Evolutionary conservation across 2,113 vertebrate species (phyloP).

Genomic region (Egretta garzetta): DNA sequence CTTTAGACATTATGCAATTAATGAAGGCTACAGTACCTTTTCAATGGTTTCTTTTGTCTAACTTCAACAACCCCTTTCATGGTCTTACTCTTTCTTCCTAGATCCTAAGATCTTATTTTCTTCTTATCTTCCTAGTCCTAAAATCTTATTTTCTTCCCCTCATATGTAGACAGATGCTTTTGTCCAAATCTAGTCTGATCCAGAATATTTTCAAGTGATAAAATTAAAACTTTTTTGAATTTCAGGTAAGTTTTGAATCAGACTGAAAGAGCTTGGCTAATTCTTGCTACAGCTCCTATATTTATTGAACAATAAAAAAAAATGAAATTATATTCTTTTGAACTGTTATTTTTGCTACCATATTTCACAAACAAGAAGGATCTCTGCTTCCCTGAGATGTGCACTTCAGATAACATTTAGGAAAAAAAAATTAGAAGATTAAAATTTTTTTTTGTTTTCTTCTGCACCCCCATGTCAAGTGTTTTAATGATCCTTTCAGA

Average conservation of each 20-base stretch:
- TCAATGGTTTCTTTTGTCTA: neutral
- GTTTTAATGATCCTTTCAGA: neutral
- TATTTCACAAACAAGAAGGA: neutral
- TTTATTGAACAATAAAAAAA: neutral
- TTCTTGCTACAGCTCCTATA: neutral
- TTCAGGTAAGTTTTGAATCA: neutral
- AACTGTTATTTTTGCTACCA: neutral
- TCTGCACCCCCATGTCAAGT: accelerated
- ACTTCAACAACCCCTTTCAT: accelerated
- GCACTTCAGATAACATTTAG: neutral
- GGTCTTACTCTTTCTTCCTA: neutral
- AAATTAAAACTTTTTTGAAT: neutral
- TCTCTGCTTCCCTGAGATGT: neutral
- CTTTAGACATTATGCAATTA: neutral
- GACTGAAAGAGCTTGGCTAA: neutral
- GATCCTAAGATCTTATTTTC: neutral
- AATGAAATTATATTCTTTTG: neutral
- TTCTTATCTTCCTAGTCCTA: neutral
- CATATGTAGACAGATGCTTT: accelerated
- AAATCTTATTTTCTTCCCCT: neutral
- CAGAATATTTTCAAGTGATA: neutral
- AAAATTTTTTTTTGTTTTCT: neutral
- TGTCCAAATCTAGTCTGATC: neutral
- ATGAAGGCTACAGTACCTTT: neutral
- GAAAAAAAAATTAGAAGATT: neutral